Evolutionary conservation across 2,797 vertebrate genomes (phyloP).

Genomic region (Cyclura pinguis): DNA sequence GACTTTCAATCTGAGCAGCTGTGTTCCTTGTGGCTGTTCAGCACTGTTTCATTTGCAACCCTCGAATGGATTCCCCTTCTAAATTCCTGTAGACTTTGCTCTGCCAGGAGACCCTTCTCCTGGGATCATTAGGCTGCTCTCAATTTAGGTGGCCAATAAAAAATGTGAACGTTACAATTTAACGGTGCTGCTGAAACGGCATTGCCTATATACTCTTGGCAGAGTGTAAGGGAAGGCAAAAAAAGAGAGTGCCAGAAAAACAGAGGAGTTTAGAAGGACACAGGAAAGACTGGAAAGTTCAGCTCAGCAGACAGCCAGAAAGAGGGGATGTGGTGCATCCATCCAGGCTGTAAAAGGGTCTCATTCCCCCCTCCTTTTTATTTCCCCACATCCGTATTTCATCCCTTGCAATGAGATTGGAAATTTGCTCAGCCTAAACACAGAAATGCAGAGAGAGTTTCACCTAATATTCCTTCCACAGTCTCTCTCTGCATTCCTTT

Average conservation of each 20-base stretch:
- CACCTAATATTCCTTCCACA: neutral
- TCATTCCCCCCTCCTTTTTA: neutral
- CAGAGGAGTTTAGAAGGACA: neutral
- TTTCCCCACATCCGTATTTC: slow-evolving; percentile 1
- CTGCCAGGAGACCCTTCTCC: slow-evolving; percentile 72
- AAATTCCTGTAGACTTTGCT: slow-evolving; percentile 71
- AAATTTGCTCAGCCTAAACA: neutral
- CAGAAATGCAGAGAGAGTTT: slow-evolving; percentile 4
- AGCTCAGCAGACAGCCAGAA: neutral
- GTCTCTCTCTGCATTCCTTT: accelerated
- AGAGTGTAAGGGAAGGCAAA: slow-evolving; percentile 7
- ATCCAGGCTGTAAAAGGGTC: neutral
- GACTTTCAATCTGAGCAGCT: slow-evolving; percentile 60
- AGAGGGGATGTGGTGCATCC: neutral
- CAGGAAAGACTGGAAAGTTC: neutral
- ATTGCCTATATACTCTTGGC: slow-evolving; percentile 37
- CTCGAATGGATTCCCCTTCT: slow-evolving; percentile 55
- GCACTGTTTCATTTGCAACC: slow-evolving; percentile 55
- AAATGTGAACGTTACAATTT: slow-evolving; percentile 72
- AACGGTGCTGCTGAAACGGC: slow-evolving; percentile 68
- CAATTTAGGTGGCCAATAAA: slow-evolving; percentile 74
- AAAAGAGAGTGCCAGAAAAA: neutral
- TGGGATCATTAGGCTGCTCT: slow-evolving; percentile 76
- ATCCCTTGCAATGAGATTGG: slow-evolving; percentile 3
- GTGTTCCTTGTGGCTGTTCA: slow-evolving; percentile 29